Evolutionary conservation across 2,888 invertebrate species (phyloP).

Genomic region (Drosophila anomalata): DNA sequence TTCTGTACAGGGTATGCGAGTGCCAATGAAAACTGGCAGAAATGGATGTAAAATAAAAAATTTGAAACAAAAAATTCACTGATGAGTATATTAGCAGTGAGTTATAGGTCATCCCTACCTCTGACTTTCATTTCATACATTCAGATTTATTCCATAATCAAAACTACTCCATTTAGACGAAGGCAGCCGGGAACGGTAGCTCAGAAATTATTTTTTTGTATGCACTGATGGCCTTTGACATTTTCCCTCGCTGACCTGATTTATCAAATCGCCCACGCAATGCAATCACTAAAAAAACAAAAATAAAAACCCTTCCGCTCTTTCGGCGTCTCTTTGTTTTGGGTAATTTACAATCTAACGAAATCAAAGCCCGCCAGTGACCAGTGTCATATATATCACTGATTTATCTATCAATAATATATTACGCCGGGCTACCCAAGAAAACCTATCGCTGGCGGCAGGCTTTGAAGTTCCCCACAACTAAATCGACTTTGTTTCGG

Average conservation of each 20-base stretch:
- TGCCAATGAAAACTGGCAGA: constrained; percentile 12
- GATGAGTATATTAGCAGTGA: not conserved
- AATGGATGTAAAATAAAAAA: not conserved
- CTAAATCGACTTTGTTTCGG: constrained; percentile 36
- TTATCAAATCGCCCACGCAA: constrained; percentile 34
- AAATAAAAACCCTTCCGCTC: constrained; percentile 22
- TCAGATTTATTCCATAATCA: no score
- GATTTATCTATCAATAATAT: constrained; percentile 61
- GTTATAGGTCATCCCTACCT: not conserved
- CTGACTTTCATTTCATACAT: not conserved
- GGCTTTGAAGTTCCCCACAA: constrained; percentile 30
- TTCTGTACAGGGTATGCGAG: constrained; percentile 6
- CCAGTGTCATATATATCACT: constrained; percentile 66
- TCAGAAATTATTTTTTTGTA: not conserved
- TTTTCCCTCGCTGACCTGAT: constrained; percentile 51
- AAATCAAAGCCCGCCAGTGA: constrained; percentile 40
- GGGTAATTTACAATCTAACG: constrained; percentile 43
- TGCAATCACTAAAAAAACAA: constrained; percentile 28
- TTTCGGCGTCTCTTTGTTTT: constrained; percentile 25
- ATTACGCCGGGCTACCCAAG: constrained; percentile 38
- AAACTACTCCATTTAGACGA: no score
- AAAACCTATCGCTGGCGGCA: constrained; percentile 8
- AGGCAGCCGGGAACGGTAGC: not conserved
- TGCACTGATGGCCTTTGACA: constrained; percentile 2
- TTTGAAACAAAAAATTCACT: not conserved